Evolutionary conservation across 2,797 vertebrate genomes (phyloP).

Genomic region (Bovichtus variegatus): DNA sequence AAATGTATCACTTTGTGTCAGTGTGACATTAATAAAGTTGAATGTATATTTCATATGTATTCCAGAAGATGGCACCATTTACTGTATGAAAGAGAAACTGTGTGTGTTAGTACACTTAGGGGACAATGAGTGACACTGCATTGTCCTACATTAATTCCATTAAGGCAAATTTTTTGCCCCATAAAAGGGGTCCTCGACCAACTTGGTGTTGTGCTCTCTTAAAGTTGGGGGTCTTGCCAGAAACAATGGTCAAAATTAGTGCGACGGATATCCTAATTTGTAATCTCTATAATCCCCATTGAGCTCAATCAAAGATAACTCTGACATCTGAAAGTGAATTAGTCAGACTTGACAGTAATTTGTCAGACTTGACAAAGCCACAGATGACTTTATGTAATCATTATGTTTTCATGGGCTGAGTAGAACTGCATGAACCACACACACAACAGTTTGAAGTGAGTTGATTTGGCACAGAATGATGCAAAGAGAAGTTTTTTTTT

Average conservation of each 20-base stretch:
- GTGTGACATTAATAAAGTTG: constrained; percentile 37
- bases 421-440: background rate
- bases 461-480: background rate
- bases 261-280: background rate
- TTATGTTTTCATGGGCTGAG: too few relatives aligned
- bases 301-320: background rate
- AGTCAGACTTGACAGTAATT: too few relatives aligned
- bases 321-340: too few relatives aligned
- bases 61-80: constrained; percentile 69
- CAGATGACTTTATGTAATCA: background rate
- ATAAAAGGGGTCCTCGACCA: background rate
- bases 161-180: background rate
- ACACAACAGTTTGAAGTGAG: background rate
- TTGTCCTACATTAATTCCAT: constrained; percentile 1
- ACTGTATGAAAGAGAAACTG: background rate
- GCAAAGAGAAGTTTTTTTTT: background rate
- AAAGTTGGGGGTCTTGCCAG: background rate
- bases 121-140: background rate
- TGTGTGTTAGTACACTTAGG: background rate
- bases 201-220: background rate
- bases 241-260: background rate
- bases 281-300: too few relatives aligned
- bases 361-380: background rate
- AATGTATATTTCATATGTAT: background rate
- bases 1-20: background rate